These are phyloP conservation scores for Tiliqua scincoides DNA, from an alignment of 2,113 vertebrate species.

Conservation along the genomic window DNA sequence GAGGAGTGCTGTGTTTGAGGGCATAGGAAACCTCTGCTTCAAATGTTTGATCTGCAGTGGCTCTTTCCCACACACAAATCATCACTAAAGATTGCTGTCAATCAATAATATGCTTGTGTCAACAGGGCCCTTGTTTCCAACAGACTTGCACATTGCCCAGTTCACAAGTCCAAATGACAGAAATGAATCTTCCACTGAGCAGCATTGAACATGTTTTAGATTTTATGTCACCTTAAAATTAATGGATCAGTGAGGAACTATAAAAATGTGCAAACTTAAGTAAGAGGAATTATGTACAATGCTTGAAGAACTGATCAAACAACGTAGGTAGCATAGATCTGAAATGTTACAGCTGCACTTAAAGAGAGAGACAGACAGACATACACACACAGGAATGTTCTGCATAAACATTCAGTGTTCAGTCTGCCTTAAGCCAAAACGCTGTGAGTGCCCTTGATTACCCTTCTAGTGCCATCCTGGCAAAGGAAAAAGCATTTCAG, in stretches of 20 bases:
- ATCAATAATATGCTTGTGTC: background rate
- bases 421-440: conserved; percentile 20
- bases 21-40: background rate
- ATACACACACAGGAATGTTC: conserved; percentile 32
- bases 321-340: background rate
- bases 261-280: background rate
- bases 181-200: conserved; percentile 1
- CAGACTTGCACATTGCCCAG: background rate
- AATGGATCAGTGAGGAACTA: background rate
- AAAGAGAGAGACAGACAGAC: background rate
- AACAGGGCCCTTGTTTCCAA: background rate
- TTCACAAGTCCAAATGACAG: background rate
- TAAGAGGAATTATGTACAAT: background rate
- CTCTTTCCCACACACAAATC: background rate
- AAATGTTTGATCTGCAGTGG: background rate
- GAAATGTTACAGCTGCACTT: conserved; percentile 11
- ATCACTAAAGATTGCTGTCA: background rate
- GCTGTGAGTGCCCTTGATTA: conserved; percentile 14
- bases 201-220: background rate
- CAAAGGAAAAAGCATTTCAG: background rate
- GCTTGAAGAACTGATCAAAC: background rate
- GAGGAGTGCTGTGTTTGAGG: background rate
- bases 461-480: conserved; percentile 21
- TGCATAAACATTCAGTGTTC: conserved; percentile 29
- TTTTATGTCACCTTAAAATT: background rate